These are phyloP conservation scores for Epizoanthus fatuus DNA, from an alignment of 92 coral and sea anemone genomes.

Conservation along the genomic window DNA sequence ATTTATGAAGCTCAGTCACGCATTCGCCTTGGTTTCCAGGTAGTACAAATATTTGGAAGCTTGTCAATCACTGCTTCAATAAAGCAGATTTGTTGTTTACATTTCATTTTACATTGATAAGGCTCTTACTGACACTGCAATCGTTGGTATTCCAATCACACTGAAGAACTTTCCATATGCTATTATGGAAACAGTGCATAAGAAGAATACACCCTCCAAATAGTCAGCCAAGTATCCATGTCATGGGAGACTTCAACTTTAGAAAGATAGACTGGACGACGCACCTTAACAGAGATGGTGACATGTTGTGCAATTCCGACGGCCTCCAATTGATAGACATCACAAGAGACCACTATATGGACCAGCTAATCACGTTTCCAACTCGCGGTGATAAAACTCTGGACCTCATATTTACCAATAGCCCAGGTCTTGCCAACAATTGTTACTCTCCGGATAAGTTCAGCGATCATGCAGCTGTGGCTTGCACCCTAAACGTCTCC, in stretches of 20 bases:
- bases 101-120: too few relatives aligned
- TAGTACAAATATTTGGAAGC: too few relatives aligned
- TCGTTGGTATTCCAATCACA: too few relatives aligned
- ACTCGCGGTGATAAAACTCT: not conserved
- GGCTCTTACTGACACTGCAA: too few relatives aligned
- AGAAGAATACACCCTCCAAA: slow-evolving; percentile 16
- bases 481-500: slow-evolving; percentile 1
- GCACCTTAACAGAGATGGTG: slow-evolving; percentile 10
- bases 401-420: not conserved
- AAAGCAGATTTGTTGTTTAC: too few relatives aligned
- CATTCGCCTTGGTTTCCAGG: too few relatives aligned
- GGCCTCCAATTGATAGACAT: not conserved
- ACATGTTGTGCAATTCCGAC: slow-evolving; percentile 1
- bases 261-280: not conserved
- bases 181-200: too few relatives aligned
- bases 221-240: slow-evolving; percentile 4
- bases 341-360: not conserved
- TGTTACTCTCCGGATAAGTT: not conserved
- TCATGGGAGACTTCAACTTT: slow-evolving; percentile 1
- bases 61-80: too few relatives aligned
- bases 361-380: not conserved
- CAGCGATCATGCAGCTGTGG: not conserved
- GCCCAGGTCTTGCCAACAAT: not conserved
- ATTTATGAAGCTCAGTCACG: too few relatives aligned
- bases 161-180: too few relatives aligned